Conservation (phyloP, 2,888 invertebrate genomes). For the Drosophila anomelani region DNA sequence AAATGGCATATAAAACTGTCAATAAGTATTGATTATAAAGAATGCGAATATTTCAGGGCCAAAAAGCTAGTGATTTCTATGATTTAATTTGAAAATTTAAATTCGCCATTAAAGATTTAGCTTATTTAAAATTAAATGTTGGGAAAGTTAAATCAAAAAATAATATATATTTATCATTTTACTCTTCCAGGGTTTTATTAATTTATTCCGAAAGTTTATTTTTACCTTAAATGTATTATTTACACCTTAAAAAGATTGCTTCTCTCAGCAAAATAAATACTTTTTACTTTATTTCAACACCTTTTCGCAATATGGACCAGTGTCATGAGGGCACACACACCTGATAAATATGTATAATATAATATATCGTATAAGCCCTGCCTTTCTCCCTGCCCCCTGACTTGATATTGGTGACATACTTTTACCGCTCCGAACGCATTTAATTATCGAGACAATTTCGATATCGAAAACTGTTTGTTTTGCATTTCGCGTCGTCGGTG, state of each 20-base stretch:
- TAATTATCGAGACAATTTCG: conserved; percentile 74
- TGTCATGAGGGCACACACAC: conserved; percentile 18
- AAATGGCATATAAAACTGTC: too few species aligned
- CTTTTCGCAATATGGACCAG: conserved; percentile 18
- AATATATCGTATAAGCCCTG: conserved; percentile 2
- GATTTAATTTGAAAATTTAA: too few species aligned
- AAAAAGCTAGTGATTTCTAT: too few species aligned
- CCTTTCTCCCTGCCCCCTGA: conserved; percentile 13
- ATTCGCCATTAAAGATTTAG: too few species aligned
- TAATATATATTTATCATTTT: too few species aligned
- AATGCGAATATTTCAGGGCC: too few species aligned
- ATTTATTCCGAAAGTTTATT: neutral
- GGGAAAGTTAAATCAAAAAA: too few species aligned
- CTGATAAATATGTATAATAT: conserved; percentile 21
- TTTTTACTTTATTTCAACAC: neutral
- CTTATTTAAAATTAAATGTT: too few species aligned
- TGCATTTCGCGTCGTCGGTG: conserved; percentile 62
- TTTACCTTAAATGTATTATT: neutral
- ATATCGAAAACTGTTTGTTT: conserved; percentile 77
- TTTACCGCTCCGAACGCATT: conserved; percentile 74
- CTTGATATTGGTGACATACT: conserved; percentile 63
- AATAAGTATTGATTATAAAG: too few species aligned
- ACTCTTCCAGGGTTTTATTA: too few species aligned
- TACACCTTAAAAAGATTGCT: neutral
- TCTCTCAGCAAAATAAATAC: neutral